These are phyloP conservation scores for Callyntrura guangdongensis DNA, from an alignment of 2,888 invertebrate genomes.

Conservation along the genomic window DNA sequence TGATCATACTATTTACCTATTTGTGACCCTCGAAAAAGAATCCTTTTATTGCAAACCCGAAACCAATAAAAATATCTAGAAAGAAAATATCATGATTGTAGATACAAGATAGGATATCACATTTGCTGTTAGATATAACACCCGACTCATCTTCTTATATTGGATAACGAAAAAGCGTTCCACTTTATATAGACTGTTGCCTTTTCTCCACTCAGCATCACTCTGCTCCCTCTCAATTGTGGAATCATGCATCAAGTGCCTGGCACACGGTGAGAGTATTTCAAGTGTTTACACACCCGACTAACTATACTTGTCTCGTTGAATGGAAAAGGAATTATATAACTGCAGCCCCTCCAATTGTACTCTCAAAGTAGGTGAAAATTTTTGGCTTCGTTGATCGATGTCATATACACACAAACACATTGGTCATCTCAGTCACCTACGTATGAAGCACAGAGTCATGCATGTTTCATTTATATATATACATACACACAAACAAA, in stretches of 20 bases:
- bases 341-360: not conserved
- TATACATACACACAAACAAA: too few relatives aligned
- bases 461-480: too few relatives aligned
- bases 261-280: conserved; percentile 24
- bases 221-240: not conserved
- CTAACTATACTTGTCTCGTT: not conserved
- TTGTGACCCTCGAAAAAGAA: not conserved
- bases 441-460: too few relatives aligned
- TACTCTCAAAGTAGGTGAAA: conserved; percentile 1
- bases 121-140: not conserved
- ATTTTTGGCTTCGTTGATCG: not conserved
- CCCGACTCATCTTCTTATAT: not conserved
- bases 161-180: not conserved
- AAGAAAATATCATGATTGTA: not conserved
- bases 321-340: not conserved
- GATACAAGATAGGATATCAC: not conserved
- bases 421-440: conserved; percentile 6
- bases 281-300: conserved; percentile 8
- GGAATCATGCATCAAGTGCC: conserved; percentile 42
- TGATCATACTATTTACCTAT: not conserved
- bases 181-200: not conserved
- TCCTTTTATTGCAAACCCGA: not conserved
- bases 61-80: not conserved
- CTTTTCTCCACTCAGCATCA: not conserved
- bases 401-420: conserved; percentile 20